These are phyloP conservation scores for Oxyteleia sp. DNA, from an alignment of 2,888 invertebrate species.

Conservation along the genomic window DNA sequence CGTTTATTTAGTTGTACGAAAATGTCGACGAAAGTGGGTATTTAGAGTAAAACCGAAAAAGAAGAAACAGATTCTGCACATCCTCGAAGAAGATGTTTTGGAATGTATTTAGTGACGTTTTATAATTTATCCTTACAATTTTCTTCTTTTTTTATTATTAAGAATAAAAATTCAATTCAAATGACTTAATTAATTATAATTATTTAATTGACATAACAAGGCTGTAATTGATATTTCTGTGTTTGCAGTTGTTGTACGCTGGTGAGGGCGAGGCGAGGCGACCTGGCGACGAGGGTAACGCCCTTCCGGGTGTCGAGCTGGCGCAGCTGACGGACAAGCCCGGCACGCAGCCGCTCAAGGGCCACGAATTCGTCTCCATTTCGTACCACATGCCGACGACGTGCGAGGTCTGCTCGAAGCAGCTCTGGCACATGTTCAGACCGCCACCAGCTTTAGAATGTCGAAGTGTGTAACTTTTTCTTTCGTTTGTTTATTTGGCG, in stretches of 20 bases:
- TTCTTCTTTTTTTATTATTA: too few relatives aligned
- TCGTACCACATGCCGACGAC: slow-evolving; percentile 99
- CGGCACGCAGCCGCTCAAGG: slow-evolving; percentile 93
- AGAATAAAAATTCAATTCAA: too few relatives aligned
- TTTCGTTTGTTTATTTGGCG: too few relatives aligned
- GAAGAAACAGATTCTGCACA: neutral
- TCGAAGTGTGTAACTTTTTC: slow-evolving; percentile 90
- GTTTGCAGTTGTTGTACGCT: slow-evolving; percentile 95
- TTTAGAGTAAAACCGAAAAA: too few relatives aligned
- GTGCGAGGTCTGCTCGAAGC: slow-evolving; percentile 99
- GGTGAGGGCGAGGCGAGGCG: slow-evolving; percentile 97
- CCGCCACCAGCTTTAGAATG: slow-evolving; percentile 99
- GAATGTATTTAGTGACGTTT: too few relatives aligned
- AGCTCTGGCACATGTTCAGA: slow-evolving; percentile 98
- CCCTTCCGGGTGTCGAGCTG: slow-evolving; percentile 89
- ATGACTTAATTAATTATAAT: too few relatives aligned
- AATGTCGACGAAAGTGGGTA: too few relatives aligned
- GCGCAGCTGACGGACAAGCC: slow-evolving; percentile 89
- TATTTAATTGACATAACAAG: too few relatives aligned
- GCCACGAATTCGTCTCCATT: slow-evolving; percentile 98
- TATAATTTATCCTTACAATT: too few relatives aligned
- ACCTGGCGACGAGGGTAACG: slow-evolving; percentile 90
- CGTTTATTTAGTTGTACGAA: too few relatives aligned
- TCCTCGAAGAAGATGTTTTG: too few relatives aligned
- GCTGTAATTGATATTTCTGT: too few relatives aligned